Conservation (phyloP, 2,113 vertebrate genomes). For the Phaetusa simplex region DNA sequence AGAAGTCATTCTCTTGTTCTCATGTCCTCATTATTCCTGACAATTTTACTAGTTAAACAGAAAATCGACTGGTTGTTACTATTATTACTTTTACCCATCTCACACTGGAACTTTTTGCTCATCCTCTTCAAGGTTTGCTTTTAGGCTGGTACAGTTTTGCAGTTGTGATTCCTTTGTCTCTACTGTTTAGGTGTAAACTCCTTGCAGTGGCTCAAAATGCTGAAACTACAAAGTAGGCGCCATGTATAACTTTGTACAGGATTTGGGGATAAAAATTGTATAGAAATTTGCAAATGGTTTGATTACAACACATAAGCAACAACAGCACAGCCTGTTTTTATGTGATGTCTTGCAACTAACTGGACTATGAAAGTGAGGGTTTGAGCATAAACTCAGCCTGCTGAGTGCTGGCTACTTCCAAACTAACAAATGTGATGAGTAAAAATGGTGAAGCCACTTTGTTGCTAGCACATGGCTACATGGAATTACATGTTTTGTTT, state of each 20-base stretch:
- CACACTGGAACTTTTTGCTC: slow-evolving; percentile 60
- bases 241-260: slow-evolving; percentile 68
- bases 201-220: slow-evolving; percentile 77
- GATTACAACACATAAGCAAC: slow-evolving; percentile 75
- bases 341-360: slow-evolving; percentile 65
- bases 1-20: not conserved
- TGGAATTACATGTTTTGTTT: slow-evolving; percentile 60
- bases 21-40: not conserved
- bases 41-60: not conserved
- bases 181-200: slow-evolving; percentile 75
- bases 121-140: slow-evolving; percentile 71
- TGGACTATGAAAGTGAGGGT: slow-evolving; percentile 66
- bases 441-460: slow-evolving; percentile 63
- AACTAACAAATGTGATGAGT: slow-evolving; percentile 63
- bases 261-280: slow-evolving; percentile 7
- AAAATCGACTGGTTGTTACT: not conserved
- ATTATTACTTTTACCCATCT: slow-evolving; percentile 56
- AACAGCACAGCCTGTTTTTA: slow-evolving; percentile 73
- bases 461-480: slow-evolving; percentile 76
- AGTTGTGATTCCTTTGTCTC: slow-evolving; percentile 67
- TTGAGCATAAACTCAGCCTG: slow-evolving; percentile 66
- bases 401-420: slow-evolving; percentile 56
- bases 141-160: slow-evolving; percentile 65
- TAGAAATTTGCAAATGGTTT: slow-evolving; percentile 63
- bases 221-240: slow-evolving; percentile 81